These are phyloP conservation scores for Pandemis heparana DNA, from an alignment of 2,888 invertebrate species.

Conservation along the genomic window DNA sequence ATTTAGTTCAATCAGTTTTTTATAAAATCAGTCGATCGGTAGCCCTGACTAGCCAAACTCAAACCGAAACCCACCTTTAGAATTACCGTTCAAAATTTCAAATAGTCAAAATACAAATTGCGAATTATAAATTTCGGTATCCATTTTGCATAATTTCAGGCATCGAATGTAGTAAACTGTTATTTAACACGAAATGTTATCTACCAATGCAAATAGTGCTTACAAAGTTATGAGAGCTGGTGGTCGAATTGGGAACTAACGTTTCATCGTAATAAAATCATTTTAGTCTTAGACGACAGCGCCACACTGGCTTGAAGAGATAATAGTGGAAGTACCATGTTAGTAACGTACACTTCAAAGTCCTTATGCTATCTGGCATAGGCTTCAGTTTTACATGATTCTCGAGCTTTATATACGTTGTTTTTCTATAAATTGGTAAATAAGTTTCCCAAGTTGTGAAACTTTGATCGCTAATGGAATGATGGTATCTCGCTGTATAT, in stretches of 20 bases:
- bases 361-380: not conserved
- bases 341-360: not conserved
- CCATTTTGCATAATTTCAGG: constrained; percentile 61
- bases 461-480: constrained; percentile 37
- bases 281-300: not conserved
- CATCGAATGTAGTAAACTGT: constrained; percentile 57
- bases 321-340: not conserved
- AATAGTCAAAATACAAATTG: constrained; percentile 28
- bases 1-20: not conserved
- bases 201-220: constrained; percentile 54
- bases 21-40: not conserved
- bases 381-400: not conserved
- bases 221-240: constrained; percentile 15
- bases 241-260: constrained; percentile 4
- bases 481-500: constrained; percentile 43
- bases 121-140: constrained; percentile 37
- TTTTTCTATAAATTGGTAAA: constrained; percentile 11
- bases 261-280: not conserved
- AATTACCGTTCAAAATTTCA: constrained; percentile 18
- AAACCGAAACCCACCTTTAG: constrained; percentile 1
- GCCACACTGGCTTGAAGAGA: not conserved
- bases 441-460: constrained; percentile 47
- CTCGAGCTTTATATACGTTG: not conserved
- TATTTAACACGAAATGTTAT: constrained; percentile 66
- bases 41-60: not conserved